A percentile compares a stretch with the other conserved stretches of the same genome.
Conservation (phyloP, 2,888 invertebrate genomes). For the Volucella bombylans region DNA sequence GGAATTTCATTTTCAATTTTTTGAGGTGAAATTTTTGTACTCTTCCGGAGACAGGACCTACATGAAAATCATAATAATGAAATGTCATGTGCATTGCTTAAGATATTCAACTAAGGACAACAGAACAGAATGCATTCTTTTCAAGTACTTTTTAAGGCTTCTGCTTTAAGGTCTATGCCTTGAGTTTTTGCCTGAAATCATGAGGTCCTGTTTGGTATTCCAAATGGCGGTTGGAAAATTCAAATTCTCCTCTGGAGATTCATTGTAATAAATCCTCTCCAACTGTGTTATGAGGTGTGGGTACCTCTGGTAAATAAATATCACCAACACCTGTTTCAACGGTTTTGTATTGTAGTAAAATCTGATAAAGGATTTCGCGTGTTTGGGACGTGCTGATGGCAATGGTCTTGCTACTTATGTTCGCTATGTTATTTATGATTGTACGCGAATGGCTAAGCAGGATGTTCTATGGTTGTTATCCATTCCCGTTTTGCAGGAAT, state of each 20-base stretch:
- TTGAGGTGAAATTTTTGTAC: conserved; percentile 47
- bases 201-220: not conserved
- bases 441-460: conserved; percentile 5
- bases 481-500: conserved; percentile 40
- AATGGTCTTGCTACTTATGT: conserved; percentile 4
- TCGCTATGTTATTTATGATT: too few species aligned
- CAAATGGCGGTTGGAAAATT: not conserved
- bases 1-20: conserved; percentile 47
- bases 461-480: conserved; percentile 15
- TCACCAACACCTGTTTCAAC: conserved; percentile 41
- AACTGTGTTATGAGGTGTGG: not conserved
- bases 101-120: not conserved
- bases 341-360: conserved; percentile 14
- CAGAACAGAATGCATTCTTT: conserved; percentile 3
- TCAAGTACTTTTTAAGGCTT: too few species aligned
- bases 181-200: not conserved
- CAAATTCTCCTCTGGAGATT: not conserved
- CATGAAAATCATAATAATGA: conserved; percentile 36
- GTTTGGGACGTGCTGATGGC: conserved; percentile 55
- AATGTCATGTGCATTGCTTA: conserved; percentile 49
- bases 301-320: conserved; percentile 8
- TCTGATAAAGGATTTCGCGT: conserved; percentile 34
- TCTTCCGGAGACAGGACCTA: conserved; percentile 1
- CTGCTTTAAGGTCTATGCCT: too few species aligned
- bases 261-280: not conserved